Evolutionary conservation across 2,797 vertebrate genomes (phyloP).

Genomic region (Halcyon badia): DNA sequence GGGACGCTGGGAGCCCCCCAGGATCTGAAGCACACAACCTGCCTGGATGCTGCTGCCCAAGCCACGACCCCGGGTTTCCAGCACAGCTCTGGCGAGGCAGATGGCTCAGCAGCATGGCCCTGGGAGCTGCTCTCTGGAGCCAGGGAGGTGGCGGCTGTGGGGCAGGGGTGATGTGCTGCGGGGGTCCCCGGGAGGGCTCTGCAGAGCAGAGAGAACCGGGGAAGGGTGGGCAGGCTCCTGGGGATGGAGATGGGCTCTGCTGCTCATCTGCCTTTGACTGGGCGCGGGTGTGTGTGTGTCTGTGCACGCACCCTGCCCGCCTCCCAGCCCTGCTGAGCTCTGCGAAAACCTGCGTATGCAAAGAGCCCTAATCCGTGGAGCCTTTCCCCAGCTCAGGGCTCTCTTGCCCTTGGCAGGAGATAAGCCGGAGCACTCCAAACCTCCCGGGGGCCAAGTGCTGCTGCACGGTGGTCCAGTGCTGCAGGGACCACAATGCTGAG

Average conservation of each 20-base stretch:
- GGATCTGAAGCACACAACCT: rapidly evolving
- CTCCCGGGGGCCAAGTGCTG: rapidly evolving
- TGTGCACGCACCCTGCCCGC: background rate
- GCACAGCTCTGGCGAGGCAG: background rate
- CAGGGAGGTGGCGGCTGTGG: background rate
- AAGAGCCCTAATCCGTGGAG: background rate
- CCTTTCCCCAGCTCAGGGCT: background rate
- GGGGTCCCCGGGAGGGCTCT: background rate
- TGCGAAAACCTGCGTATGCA: background rate
- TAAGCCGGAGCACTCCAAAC: rapidly evolving
- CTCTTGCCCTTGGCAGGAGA: background rate
- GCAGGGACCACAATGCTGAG: rapidly evolving
- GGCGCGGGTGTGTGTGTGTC: rapidly evolving
- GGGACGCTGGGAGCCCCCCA: rapidly evolving
- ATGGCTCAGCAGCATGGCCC: too few relatives aligned
- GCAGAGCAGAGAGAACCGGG: background rate
- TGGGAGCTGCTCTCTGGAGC: background rate
- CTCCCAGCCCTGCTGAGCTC: background rate
- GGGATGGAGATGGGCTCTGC: background rate
- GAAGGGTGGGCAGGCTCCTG: too few relatives aligned
- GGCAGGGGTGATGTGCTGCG: background rate
- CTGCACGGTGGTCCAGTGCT: rapidly evolving
- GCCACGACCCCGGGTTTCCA: rapidly evolving
- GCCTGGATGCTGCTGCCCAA: background rate
- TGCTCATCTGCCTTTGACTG: background rate